These are phyloP conservation scores for Aspidiotus destructor DNA, from an alignment of 2,888 invertebrate genomes.

Conservation along the genomic window DNA sequence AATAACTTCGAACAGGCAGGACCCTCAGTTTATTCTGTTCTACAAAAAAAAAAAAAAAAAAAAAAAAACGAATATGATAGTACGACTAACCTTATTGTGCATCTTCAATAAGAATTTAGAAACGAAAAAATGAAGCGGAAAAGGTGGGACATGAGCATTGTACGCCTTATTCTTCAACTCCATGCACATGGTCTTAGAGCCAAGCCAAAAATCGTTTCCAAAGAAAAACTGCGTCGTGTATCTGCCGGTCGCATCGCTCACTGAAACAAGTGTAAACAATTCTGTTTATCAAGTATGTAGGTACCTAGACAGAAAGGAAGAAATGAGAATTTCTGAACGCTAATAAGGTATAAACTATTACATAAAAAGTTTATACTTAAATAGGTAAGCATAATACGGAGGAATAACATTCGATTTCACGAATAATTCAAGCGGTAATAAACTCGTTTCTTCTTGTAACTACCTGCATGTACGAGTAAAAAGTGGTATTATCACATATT, in stretches of 20 bases:
- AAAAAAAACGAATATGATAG: constrained; percentile 42
- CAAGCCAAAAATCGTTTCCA: constrained; percentile 74
- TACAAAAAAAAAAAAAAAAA: not conserved
- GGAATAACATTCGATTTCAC: not conserved
- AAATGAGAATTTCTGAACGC: too few relatives aligned
- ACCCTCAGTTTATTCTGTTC: not conserved
- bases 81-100: constrained; percentile 47
- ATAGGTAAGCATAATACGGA: too few relatives aligned
- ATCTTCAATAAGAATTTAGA: constrained; percentile 50
- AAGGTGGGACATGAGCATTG: constrained; percentile 49
- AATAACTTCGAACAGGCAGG: too few relatives aligned
- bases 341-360: constrained; percentile 1
- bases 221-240: constrained; percentile 71
- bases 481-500: too few relatives aligned
- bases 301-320: too few relatives aligned
- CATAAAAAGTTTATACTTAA: too few relatives aligned
- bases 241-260: constrained; percentile 63
- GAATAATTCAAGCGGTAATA: not conserved
- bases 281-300: too few relatives aligned
- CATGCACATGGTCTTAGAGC: constrained; percentile 58
- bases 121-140: constrained; percentile 58
- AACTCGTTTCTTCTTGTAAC: too few relatives aligned
- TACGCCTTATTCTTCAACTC: constrained; percentile 40
- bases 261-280: constrained; percentile 42
- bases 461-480: too few relatives aligned